Conservation (phyloP, 2,888 invertebrate species). For the Drosophila sordidula region DNA sequence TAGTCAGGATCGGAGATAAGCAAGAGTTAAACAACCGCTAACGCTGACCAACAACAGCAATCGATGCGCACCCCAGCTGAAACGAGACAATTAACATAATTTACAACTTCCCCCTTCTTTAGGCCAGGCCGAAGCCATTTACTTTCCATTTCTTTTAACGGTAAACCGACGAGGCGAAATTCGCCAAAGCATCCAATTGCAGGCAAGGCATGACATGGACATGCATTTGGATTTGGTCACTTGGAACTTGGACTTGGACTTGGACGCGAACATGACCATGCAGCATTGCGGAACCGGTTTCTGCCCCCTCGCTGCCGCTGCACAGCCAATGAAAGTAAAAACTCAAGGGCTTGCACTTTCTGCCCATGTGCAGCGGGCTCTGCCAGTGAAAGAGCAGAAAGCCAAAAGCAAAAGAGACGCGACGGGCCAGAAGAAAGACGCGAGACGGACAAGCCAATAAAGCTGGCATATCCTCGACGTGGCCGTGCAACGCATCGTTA, state of each 20-base stretch:
- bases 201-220: conserved; percentile 47
- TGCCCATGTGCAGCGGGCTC: conserved; percentile 42
- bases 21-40: conserved; percentile 46
- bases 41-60: conserved; percentile 21
- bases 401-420: conserved; percentile 14
- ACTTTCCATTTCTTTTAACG: conserved; percentile 79
- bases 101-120: conserved; percentile 47
- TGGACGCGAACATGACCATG: conserved; percentile 12
- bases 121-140: conserved; percentile 44
- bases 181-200: conserved; percentile 50
- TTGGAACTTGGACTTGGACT: conserved; percentile 32
- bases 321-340: conserved; percentile 84
- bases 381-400: conserved; percentile 36
- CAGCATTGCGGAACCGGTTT: conserved; percentile 52
- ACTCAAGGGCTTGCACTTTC: conserved; percentile 85
- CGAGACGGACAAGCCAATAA: conserved; percentile 7
- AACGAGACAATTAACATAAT: conserved; percentile 76
- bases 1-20: conserved; percentile 62
- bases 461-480: conserved; percentile 55
- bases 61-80: conserved; percentile 39
- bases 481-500: conserved; percentile 75
- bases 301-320: conserved; percentile 1
- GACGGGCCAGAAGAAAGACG: conserved; percentile 1
- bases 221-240: conserved; percentile 46
- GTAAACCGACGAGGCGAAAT: conserved; percentile 69